phyloP scores from a whole-genome alignment of 1,140 invertebrate genomes.

The Drosophila yakuba region DNA sequence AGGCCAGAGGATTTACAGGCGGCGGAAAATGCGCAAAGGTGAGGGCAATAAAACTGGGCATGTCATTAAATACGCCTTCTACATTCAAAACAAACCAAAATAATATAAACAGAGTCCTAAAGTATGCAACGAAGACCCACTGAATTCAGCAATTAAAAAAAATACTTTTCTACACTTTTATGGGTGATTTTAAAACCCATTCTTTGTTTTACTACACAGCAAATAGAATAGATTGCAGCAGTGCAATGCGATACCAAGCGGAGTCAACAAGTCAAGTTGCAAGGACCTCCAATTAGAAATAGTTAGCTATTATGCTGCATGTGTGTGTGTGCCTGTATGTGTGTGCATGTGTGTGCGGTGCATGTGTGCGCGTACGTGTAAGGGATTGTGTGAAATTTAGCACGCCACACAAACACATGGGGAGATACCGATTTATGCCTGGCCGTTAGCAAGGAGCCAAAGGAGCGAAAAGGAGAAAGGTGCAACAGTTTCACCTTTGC shows the following conservation, averaged over 20 bases:
- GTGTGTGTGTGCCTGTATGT: background rate
- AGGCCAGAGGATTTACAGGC: background rate
- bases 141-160: too few relatives aligned
- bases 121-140: too few relatives aligned
- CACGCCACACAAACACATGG: conserved; percentile 35
- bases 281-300: conserved; percentile 77
- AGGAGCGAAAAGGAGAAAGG: conserved; percentile 30
- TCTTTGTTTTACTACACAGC: too few relatives aligned
- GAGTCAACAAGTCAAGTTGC: conserved; percentile 56
- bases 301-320: conserved; percentile 59
- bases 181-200: too few relatives aligned
- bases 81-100: too few relatives aligned
- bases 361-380: conserved; percentile 14
- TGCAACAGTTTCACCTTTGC: conserved; percentile 78
- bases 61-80: too few relatives aligned
- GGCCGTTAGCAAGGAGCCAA: conserved; percentile 41
- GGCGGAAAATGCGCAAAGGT: background rate
- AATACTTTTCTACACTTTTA: too few relatives aligned
- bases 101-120: too few relatives aligned
- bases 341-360: too few relatives aligned
- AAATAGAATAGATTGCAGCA: background rate
- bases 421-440: conserved; percentile 65
- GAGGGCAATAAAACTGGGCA: background rate
- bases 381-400: conserved; percentile 62
- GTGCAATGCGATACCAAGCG: conserved; percentile 17